These are phyloP conservation scores for Maniola hyperantus DNA, from an alignment of 2,888 invertebrate species.

Conservation along the genomic window DNA sequence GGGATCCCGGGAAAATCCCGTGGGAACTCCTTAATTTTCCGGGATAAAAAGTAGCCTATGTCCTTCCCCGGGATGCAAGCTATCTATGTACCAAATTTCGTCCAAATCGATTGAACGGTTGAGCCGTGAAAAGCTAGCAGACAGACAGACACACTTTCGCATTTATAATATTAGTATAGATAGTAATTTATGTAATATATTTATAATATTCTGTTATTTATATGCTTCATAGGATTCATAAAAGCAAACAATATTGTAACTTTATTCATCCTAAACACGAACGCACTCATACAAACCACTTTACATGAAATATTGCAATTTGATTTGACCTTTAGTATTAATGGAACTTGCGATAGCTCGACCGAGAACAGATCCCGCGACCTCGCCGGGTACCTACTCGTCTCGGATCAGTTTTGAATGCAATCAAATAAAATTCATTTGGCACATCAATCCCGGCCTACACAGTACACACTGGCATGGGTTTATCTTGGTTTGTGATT, in stretches of 20 bases:
- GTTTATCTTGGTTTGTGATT: constrained; percentile 16
- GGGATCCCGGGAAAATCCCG: too few species aligned
- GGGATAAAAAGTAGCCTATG: too few species aligned
- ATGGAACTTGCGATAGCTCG: constrained; percentile 25
- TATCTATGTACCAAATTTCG: too few species aligned
- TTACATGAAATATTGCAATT: constrained; percentile 24
- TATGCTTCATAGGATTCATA: too few species aligned
- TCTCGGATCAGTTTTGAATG: constrained; percentile 45
- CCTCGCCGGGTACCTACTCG: constrained; percentile 45
- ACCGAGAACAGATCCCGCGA: constrained; percentile 41
- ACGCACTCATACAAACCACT: constrained; percentile 6
- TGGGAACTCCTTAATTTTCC: too few species aligned
- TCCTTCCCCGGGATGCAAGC: too few species aligned
- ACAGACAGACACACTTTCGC: too few species aligned
- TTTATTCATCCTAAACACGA: background rate
- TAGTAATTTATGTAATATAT: too few species aligned
- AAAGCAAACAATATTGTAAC: background rate
- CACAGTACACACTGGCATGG: constrained; percentile 51
- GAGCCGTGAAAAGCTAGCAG: too few species aligned
- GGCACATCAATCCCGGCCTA: constrained; percentile 52
- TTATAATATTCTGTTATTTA: too few species aligned
- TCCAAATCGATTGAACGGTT: too few species aligned
- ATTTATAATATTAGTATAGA: too few species aligned
- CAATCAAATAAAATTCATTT: constrained; percentile 48
- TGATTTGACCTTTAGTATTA: constrained; percentile 33